phyloP scores from a whole-genome alignment of 2,797 vertebrate genomes.

The Acridotheres tristis region DNA sequence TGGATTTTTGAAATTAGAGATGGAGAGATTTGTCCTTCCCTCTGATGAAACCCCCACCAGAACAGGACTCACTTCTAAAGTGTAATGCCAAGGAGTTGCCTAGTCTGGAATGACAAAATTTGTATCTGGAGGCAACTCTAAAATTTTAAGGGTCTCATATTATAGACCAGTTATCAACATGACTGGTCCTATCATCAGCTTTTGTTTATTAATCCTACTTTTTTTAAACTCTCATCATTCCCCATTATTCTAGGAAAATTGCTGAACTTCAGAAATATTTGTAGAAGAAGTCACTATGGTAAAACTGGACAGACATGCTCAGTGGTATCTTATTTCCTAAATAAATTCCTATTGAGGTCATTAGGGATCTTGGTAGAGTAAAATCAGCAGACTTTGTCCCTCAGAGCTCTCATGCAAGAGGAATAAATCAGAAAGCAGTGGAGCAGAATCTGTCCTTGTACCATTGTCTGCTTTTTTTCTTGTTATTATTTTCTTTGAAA shows the following conservation, averaged over 20 bases:
- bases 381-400: not conserved
- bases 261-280: not conserved
- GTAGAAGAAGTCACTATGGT: not conserved
- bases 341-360: slow-evolving; percentile 1
- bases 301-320: not conserved
- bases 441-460: not conserved
- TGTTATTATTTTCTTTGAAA: slow-evolving; percentile 34
- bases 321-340: not conserved
- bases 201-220: not conserved
- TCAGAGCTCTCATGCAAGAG: not conserved
- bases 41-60: not conserved
- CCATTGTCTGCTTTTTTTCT: not conserved
- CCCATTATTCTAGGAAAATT: not conserved
- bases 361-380: not conserved
- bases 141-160: not conserved
- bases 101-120: not conserved
- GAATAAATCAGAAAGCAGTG: slow-evolving; percentile 16
- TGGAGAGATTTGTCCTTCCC: not conserved
- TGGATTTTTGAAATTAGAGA: not conserved
- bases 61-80: not conserved
- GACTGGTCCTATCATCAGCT: not conserved
- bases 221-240: not conserved
- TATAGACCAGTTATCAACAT: not conserved
- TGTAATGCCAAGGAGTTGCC: not conserved
- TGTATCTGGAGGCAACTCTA: not conserved